Percentiles rank a stretch among this genome's conserved stretches.
Evolutionary conservation across 2,797 vertebrate genomes (phyloP).

Genomic region (Aselliscus stoliczkanus): DNA sequence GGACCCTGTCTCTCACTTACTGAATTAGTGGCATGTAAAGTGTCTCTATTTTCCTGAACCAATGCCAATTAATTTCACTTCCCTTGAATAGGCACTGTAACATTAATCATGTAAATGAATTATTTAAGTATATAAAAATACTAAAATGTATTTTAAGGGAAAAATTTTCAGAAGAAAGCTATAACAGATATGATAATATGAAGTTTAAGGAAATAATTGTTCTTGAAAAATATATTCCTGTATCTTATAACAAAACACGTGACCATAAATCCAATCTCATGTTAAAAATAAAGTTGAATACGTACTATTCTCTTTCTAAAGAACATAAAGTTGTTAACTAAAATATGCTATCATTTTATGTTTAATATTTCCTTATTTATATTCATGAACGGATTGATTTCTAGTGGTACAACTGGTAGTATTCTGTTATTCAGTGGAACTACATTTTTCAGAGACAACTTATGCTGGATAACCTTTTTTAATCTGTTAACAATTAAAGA

Average conservation of each 20-base stretch:
- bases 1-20: neutral
- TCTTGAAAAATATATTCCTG: neutral
- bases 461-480: neutral
- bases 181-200: neutral
- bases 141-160: neutral
- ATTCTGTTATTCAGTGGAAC: neutral
- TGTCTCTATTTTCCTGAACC: neutral
- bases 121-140: neutral
- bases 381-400: neutral
- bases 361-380: neutral
- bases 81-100: neutral
- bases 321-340: neutral
- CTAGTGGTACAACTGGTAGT: neutral
- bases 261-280: neutral
- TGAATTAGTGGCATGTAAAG: neutral
- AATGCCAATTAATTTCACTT: constrained; percentile 24
- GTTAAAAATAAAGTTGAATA: neutral
- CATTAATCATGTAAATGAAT: constrained; percentile 7
- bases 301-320: neutral
- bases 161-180: neutral
- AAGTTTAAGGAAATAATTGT: neutral
- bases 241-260: neutral
- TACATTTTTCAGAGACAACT: neutral
- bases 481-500: neutral
- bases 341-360: neutral